A percentile compares a stretch with the other conserved stretches of the same genome.
phyloP scores from a whole-genome alignment of 2,888 invertebrate species.

The Tinea trinotella region DNA sequence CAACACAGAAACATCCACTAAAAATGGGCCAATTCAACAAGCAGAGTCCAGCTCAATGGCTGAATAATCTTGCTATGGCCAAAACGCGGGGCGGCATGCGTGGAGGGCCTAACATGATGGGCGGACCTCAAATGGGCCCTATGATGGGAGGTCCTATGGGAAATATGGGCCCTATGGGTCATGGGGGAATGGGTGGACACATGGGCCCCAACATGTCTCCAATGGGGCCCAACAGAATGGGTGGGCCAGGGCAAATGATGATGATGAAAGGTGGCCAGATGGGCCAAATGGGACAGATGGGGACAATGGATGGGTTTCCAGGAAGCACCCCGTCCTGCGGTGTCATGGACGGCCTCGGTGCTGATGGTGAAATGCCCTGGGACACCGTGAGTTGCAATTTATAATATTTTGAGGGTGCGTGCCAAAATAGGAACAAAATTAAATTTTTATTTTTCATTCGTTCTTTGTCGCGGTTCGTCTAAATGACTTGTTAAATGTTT shows the following conservation, averaged over 20 bases:
- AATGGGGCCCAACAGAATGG: slow-evolving; percentile 42
- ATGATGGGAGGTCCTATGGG: slow-evolving; percentile 69
- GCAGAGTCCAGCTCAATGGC: slow-evolving; percentile 86
- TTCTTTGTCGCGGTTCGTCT: too few relatives aligned
- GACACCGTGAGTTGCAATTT: slow-evolving; percentile 54
- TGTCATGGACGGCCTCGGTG: slow-evolving; percentile 73
- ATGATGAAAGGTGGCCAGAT: slow-evolving; percentile 66
- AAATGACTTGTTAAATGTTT: too few relatives aligned
- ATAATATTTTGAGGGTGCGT: too few relatives aligned
- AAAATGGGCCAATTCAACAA: slow-evolving; percentile 90
- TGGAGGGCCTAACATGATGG: slow-evolving; percentile 67
- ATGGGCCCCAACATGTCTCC: slow-evolving; percentile 53
- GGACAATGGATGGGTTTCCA: slow-evolving; percentile 70
- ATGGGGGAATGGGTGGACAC: slow-evolving; percentile 53
- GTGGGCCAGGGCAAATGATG: slow-evolving; percentile 60
- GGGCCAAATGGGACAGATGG: slow-evolving; percentile 61
- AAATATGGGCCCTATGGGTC: slow-evolving; percentile 62
- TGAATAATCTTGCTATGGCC: slow-evolving; percentile 83
- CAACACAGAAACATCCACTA: slow-evolving; percentile 86
- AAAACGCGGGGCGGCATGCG: slow-evolving; percentile 78
- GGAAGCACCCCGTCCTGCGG: slow-evolving; percentile 72
- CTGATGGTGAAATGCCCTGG: slow-evolving; percentile 74
- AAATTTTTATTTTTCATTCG: too few relatives aligned
- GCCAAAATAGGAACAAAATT: too few relatives aligned
- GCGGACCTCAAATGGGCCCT: slow-evolving; percentile 63